Evolutionary conservation across 2,888 invertebrate genomes (phyloP), one percentile per base, ranked within the genome.

Genomic region (Pseudococcus viburni): DNA sequence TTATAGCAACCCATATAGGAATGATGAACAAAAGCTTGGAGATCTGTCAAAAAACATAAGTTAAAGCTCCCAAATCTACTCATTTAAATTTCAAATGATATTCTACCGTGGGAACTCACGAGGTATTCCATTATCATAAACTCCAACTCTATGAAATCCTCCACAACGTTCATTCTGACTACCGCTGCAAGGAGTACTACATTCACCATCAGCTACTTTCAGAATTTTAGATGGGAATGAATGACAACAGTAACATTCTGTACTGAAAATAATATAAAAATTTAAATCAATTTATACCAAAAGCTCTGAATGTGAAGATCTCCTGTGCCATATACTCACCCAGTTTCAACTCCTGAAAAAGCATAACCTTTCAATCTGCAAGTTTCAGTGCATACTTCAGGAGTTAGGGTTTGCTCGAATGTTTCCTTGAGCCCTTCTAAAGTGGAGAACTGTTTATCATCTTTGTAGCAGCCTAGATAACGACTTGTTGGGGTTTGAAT

Each of bases 241-340:
- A 39, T 73, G 73, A 73, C 73, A 33, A 17, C 73, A 73, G 86
- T 88, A 90, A 89, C 90, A 90, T 88, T 90, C 90, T 48, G n/a
- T 59, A 5, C 88, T 88, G 33, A 33, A 86, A 80, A 39, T 80
- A 6, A 5, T 33, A 33, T 26, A 33, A 26, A 26, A 22, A 26
- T 26, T 59, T 64, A 8, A 22, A 22, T 64, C 19, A 22, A 22
- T 64, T 64, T 55, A 2, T n/a, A n/a, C 5, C 11, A 55, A 55
- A 4, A n/a, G 5, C 8, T 55, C n/a, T 55, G n/a, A n/a, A 5
- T 51, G 5, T 15, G 11, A 11, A 4, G 12, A 12, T 12, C 12
- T 4, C 0, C 48, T 11, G 55, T 3, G 17, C 5, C 8, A n/a
- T 0, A 6, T n/a, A 11, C 64, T 64, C 11, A 64, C 64, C 64